These are phyloP conservation scores for Cephus spinipes DNA, from an alignment of 2,888 invertebrate species.

Conservation along the genomic window DNA sequence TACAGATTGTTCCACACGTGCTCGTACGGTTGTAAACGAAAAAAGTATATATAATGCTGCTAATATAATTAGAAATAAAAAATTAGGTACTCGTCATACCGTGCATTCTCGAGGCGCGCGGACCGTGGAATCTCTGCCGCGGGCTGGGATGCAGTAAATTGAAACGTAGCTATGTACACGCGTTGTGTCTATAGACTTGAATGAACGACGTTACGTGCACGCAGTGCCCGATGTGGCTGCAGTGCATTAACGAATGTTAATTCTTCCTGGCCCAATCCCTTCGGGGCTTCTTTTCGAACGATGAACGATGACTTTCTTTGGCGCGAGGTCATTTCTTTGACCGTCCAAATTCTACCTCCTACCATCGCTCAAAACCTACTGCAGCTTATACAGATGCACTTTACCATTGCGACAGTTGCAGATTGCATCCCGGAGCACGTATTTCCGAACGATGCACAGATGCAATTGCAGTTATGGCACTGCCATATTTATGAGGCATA, in stretches of 20 bases:
- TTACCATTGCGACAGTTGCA: not conserved
- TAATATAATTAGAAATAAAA: not conserved
- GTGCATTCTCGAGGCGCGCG: not conserved
- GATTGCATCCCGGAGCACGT: not conserved
- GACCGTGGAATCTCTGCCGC: not conserved
- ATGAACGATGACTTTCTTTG: not conserved
- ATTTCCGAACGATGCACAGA: not conserved
- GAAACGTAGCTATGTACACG: not conserved
- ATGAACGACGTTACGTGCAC: not conserved
- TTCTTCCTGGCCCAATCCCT: constrained; percentile 3
- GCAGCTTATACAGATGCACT: not conserved
- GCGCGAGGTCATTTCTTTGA: not conserved
- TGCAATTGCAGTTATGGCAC: not conserved
- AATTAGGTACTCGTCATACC: not conserved
- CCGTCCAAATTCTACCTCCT: not conserved
- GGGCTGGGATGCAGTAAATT: constrained; percentile 18
- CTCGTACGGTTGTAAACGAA: not conserved
- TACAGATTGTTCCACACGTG: not conserved
- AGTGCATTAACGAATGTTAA: constrained; percentile 27
- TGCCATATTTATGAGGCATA: not conserved
- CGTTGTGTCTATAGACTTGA: not conserved
- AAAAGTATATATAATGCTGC: not conserved
- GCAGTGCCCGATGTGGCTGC: constrained; percentile 3
- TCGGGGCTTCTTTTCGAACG: not conserved
- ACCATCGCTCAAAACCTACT: not conserved